Evolutionary conservation across 2,113 vertebrate species (phyloP), one percentile per base, ranked within the genome.

Genomic region (Apodemus speciosus): DNA sequence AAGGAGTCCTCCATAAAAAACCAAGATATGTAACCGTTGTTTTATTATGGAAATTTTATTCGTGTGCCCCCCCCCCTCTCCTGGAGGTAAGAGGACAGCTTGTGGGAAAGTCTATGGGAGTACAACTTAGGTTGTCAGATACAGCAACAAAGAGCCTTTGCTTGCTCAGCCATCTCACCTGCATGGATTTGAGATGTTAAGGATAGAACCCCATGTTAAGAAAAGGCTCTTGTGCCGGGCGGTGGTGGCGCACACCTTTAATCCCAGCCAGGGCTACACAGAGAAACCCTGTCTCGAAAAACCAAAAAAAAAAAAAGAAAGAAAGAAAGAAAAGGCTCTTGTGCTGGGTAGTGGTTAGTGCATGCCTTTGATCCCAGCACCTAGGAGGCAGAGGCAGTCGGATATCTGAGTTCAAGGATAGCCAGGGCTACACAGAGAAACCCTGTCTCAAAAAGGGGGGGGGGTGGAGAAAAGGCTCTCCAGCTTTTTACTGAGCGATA

Each of bases 31-130:
- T 53, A 53, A 35, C 73, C 16, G 73, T 9, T 46, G 27, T 53
- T 77, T 35, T 30, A 40, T 60, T 62, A 18, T 38, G 9, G 20
- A 32, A 10, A 43, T 30, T 80, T 80, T 79, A 23, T n/a, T 15
- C 1, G 79, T 43, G 64, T 4, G 4, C 30, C 30, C 14, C 0
- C 3, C 10, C 62, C 27, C 62, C 15, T 6, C 2, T 35, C 38
- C 27, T 64, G 16, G 27, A 46, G 81, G 58, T 35, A 18, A 32
- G 40, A 64, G 58, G 58, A 84, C 40, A 64, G 3, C n/a, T n/a
- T 25, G 21, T 40, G 56, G 13, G 53, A 27, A 60, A n/a, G 5
- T 40, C 25, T 35, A 27, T 84, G 9, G 60, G 38, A 16, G 46
- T 64, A 46, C 4, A 66, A 46, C 16, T 13, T 15, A 30, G 4